Conservation (phyloP, 2,888 invertebrate genomes). For the Mesochorus sp. region DNA sequence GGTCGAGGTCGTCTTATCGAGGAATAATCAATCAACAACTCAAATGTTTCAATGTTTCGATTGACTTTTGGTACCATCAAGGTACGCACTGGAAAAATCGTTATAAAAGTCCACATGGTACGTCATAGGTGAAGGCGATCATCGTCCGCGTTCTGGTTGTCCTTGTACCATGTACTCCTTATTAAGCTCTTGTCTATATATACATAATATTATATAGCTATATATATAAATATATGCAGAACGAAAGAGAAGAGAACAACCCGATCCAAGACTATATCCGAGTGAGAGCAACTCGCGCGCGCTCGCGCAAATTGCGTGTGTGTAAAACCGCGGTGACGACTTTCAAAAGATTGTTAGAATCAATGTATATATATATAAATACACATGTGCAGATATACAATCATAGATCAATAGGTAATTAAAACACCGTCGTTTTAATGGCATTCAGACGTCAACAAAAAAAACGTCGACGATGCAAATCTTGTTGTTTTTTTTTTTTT, state of each 20-base stretch:
- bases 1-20: constrained; percentile 24
- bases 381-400: too few relatives aligned
- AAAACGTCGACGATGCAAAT: neutral
- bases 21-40: neutral
- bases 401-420: neutral
- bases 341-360: neutral
- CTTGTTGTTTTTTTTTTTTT: too few relatives aligned
- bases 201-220: too few relatives aligned
- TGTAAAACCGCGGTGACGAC: neutral
- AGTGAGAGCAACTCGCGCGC: neutral
- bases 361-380: neutral
- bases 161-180: constrained; percentile 48
- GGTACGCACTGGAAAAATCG: constrained; percentile 29
- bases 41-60: constrained; percentile 17
- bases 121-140: constrained; percentile 42
- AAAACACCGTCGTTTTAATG: neutral
- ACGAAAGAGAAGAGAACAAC: neutral
- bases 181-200: neutral
- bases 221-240: too few relatives aligned
- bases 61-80: constrained; percentile 9
- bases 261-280: neutral
- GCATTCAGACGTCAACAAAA: too few relatives aligned
- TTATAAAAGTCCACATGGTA: constrained; percentile 16
- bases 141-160: constrained; percentile 29
- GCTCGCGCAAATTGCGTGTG: neutral